Percentiles rank a stretch among this genome's conserved stretches.
These are phyloP conservation scores for Apis dorsata DNA, from an alignment of 1,140 invertebrate species.

Conservation along the genomic window DNA sequence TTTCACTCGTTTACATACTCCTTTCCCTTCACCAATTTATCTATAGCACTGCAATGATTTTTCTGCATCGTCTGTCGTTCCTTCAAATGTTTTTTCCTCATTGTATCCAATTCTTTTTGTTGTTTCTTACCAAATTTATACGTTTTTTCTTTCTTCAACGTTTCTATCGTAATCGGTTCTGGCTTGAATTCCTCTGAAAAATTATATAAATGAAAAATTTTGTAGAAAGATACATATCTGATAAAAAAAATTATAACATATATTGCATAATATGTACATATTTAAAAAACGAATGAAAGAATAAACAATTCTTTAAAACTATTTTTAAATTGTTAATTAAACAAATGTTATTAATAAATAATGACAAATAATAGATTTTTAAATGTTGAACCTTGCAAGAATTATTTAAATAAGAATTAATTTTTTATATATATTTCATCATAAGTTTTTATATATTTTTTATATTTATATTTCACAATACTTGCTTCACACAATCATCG, in stretches of 20 bases:
- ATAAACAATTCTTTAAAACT: too few relatives aligned
- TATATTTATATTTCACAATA: too few relatives aligned
- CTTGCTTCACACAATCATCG: background rate
- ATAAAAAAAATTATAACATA: background rate
- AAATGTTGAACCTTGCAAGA: too few relatives aligned
- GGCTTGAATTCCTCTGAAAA: constrained; percentile 83
- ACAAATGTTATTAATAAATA: too few relatives aligned
- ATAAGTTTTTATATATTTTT: too few relatives aligned
- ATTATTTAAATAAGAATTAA: too few relatives aligned
- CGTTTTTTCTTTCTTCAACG: constrained; percentile 93
- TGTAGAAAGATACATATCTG: background rate
- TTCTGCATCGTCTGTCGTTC: constrained; percentile 95
- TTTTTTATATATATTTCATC: too few relatives aligned
- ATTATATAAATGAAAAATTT: background rate
- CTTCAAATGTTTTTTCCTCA: constrained; percentile 96
- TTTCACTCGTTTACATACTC: constrained; percentile 82
- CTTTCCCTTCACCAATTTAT: constrained; percentile 95
- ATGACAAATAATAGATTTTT: too few relatives aligned
- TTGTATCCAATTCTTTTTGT: constrained; percentile 94
- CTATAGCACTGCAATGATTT: constrained; percentile 93
- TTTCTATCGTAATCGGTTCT: constrained; percentile 95
- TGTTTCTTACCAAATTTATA: constrained; percentile 97
- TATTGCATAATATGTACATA: too few relatives aligned
- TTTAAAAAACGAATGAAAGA: too few relatives aligned
- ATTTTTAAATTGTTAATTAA: too few relatives aligned